Evolutionary conservation across 2,888 invertebrate genomes (phyloP).

Genomic region (Eristalinus sepulchralis): DNA sequence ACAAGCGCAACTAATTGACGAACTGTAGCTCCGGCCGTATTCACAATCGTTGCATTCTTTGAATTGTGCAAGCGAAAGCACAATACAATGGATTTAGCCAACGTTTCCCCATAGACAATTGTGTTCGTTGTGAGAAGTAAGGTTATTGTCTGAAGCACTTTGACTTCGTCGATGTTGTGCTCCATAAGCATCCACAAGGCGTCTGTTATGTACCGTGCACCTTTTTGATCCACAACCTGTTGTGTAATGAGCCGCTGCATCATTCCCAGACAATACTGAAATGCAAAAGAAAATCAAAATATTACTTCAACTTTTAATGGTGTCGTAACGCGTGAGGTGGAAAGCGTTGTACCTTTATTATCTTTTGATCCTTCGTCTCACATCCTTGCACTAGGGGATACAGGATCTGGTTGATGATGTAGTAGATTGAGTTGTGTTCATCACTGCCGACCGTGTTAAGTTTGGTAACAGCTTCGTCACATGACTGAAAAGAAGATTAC

Average conservation of each 20-base stretch:
- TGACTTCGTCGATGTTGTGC: slow-evolving; percentile 96
- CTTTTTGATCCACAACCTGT: slow-evolving; percentile 94
- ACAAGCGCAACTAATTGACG: slow-evolving; percentile 96
- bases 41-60: slow-evolving; percentile 96
- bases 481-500: slow-evolving; percentile 85
- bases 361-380: slow-evolving; percentile 97
- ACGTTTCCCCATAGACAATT: slow-evolving; percentile 95
- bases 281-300: neutral
- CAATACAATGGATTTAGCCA: slow-evolving; percentile 95
- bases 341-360: slow-evolving; percentile 87
- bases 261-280: slow-evolving; percentile 93
- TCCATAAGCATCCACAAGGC: slow-evolving; percentile 97
- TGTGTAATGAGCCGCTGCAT: slow-evolving; percentile 97
- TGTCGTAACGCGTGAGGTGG: too few relatives aligned
- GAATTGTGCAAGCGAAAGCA: slow-evolving; percentile 98
- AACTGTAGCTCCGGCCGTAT: slow-evolving; percentile 98
- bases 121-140: slow-evolving; percentile 96
- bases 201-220: slow-evolving; percentile 95
- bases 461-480: slow-evolving; percentile 97
- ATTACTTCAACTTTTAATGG: neutral
- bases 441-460: slow-evolving; percentile 89
- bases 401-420: slow-evolving; percentile 95
- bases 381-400: slow-evolving; percentile 98
- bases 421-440: slow-evolving; percentile 91
- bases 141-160: slow-evolving; percentile 97